Evolutionary conservation across 2,113 vertebrate species (phyloP), one percentile per base, ranked within the genome.

Genomic region (Struthidea cinerea): DNA sequence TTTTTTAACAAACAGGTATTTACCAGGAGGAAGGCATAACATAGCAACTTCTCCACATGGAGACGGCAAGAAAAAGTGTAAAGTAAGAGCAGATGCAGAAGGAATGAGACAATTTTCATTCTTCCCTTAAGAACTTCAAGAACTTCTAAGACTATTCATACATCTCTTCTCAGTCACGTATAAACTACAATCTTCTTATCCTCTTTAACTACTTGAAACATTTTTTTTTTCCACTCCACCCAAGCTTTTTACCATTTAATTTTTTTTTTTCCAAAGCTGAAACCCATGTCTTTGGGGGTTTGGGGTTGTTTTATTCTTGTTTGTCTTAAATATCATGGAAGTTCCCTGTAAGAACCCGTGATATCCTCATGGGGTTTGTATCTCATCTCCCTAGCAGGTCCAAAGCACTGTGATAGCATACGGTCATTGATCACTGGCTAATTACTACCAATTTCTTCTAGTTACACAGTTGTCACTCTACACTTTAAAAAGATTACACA

Each of bases 211-310:
- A 26, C 16, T 74, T 27, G 10, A 70, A 56, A 57, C 2, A 4
- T 21, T 61, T 53, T 21, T 16, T 78, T 78, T 49, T 71, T 26
- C 52, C 63, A 50, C 16, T 46, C 46, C 4, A 63, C 6, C 6
- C 1, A 4, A 59, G 16, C 1, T 23, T n/a, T 46, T 65, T 9
- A 22, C 7, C 4, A 6, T 22, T 35, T 41, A 23, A 16, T 26
- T 13, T 47, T 47, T 23, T 24, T 32, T n/a, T 30, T 61, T 60
- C 19, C 37, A 49, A 56, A 56, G 19, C 6, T 79, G 35, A 52
- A 56, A 70, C 13, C 42, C 9, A 26, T 30, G 47, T 49, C 47
- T 49, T 78, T 67, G 11, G 5, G 4, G 0, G 11, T 22, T 23
- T 28, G 20, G 4, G 3, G 2, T 8, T 59, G 14, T 18, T 32